phyloP scores from a whole-genome alignment of 2,113 vertebrate species.

The Equus przewalskii region DNA sequence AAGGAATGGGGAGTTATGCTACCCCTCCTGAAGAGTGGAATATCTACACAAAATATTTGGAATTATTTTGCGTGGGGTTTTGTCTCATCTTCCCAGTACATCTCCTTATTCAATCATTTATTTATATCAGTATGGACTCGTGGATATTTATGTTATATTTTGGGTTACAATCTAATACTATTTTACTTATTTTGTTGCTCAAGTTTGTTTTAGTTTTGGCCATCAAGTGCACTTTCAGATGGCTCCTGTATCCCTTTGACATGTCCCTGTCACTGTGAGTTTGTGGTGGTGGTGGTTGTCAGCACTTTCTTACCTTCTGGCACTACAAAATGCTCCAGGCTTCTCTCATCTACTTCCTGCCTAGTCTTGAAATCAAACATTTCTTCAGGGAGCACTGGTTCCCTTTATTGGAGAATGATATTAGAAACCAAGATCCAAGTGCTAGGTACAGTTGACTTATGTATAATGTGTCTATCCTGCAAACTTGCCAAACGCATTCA shows the following conservation, averaged over 20 bases:
- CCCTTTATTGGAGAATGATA: not conserved
- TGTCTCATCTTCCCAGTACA: not conserved
- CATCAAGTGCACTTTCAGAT: not conserved
- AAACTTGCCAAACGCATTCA: not conserved
- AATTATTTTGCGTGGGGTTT: not conserved
- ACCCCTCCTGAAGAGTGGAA: not conserved
- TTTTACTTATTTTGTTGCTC: not conserved
- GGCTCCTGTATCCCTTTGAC: not conserved
- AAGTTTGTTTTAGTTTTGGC: not conserved
- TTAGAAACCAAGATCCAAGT: not conserved
- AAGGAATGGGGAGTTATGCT: not conserved
- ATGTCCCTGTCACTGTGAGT: not conserved
- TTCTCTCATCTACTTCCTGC: not conserved
- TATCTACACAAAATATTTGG: not conserved
- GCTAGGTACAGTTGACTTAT: not conserved
- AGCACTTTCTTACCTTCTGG: not conserved
- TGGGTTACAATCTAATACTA: not conserved
- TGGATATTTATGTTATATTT: not conserved
- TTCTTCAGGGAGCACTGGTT: not conserved
- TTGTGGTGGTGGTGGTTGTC: not conserved
- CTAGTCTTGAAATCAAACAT: not conserved
- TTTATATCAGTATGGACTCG: not conserved
- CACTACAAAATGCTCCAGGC: not conserved
- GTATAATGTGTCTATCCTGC: not conserved
- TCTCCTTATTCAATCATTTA: not conserved